A percentile compares a stretch with the other conserved stretches of the same genome.
phyloP scores from a whole-genome alignment of 1,140 invertebrate genomes.

The Ctenoplectra terminalis region DNA sequence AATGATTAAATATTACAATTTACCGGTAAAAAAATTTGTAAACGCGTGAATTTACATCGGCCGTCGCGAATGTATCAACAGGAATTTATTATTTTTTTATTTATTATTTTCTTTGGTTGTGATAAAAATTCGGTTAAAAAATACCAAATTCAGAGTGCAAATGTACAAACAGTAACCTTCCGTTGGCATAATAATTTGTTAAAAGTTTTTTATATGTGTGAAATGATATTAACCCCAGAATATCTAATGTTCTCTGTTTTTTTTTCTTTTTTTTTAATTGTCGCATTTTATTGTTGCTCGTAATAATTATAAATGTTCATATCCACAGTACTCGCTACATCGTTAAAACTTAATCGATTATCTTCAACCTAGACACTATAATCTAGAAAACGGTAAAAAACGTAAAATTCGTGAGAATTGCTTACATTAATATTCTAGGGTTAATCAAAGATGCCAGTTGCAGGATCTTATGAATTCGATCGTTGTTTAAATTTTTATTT shows the following conservation, averaged over 20 bases:
- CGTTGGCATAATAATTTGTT: background rate
- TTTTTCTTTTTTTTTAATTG: background rate
- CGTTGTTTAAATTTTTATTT: too few relatives aligned
- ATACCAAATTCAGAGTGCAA: background rate
- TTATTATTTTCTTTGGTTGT: too few relatives aligned
- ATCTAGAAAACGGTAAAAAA: background rate
- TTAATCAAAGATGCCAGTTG: constrained; percentile 32
- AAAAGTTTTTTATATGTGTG: background rate
- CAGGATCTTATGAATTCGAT: background rate
- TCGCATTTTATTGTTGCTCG: constrained; percentile 42
- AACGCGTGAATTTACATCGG: too few relatives aligned
- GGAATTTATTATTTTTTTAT: too few relatives aligned
- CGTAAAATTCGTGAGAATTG: background rate
- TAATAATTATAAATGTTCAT: constrained; percentile 35
- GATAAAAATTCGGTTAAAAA: background rate
- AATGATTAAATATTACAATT: too few relatives aligned
- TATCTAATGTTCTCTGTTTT: background rate
- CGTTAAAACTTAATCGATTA: constrained; percentile 29
- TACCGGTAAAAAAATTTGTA: too few relatives aligned
- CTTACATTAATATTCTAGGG: constrained; percentile 37
- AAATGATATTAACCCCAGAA: constrained; percentile 33
- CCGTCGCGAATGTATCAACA: too few relatives aligned
- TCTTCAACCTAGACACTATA: background rate
- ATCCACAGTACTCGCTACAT: constrained; percentile 28
- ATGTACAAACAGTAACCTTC: background rate